Evolutionary conservation across 2,797 vertebrate species (phyloP), one percentile per base, ranked within the genome.

Genomic region (Hybognathus amarus): DNA sequence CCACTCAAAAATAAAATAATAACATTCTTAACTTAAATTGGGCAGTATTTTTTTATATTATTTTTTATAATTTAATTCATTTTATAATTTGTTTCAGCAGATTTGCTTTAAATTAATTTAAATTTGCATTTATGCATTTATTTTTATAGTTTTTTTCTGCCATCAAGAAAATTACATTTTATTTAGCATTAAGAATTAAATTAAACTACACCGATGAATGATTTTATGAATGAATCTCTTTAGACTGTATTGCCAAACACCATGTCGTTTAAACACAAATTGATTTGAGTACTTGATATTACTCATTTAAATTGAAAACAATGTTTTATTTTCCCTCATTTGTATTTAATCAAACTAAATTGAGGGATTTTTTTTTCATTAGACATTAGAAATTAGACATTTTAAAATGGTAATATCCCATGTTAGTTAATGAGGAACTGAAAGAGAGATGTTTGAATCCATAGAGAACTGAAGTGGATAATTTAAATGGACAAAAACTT

Each of bases 401-500:
- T 30, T 61, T 47, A 64, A 20, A 66, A 74, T 74, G 20, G 7
- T 56, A 56, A 47, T 56, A 40, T 77, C 38, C 24, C 61, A 20
- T 63, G 36, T 38, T 59, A 52, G 47, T 78, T 67, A 27, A 33
- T 50, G 63, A 79, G 45, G 11, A 50, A 20, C 54, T 52, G 63
- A 70, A 70, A 27, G 18, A 36, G 59, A 52, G 42, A 82, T 73
- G 15, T 67, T 67, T 30, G 22, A 76, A 52, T 66, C 70, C 69
- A 73, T 20, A 8, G 45, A 66, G 30, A 67, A 40, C 17, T 40
- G n/a, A 27, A 75, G 20, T 8, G 45, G 47, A 45, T 42, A 8
- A 24, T 74, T 82, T 83, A 83, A 91, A 91, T 91, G 89, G 89
- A 92, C 88, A 84, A 90, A 86, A 89, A 91, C 90, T 94, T 94